These are phyloP conservation scores for Asteroscopus sphinx DNA, from an alignment of 2,888 invertebrate genomes.

Conservation along the genomic window DNA sequence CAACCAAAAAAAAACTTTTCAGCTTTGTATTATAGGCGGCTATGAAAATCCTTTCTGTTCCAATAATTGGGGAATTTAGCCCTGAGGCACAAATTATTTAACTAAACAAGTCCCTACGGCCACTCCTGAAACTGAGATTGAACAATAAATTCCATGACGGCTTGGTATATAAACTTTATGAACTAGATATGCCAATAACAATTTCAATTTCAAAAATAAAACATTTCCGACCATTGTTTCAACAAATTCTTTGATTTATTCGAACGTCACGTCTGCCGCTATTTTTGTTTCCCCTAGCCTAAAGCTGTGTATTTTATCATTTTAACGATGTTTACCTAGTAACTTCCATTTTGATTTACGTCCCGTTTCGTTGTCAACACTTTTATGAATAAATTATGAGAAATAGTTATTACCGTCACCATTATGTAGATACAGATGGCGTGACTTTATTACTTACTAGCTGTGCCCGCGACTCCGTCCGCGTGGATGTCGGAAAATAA, in stretches of 20 bases:
- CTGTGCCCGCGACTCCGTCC: too few species aligned
- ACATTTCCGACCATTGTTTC: slow-evolving; percentile 2
- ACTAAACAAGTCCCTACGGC: not conserved
- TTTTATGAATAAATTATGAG: slow-evolving; percentile 39
- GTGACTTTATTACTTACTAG: slow-evolving; percentile 7
- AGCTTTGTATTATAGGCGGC: too few species aligned
- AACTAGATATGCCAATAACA: slow-evolving; percentile 5
- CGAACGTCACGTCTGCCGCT: slow-evolving; percentile 32
- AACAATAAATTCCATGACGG: not conserved
- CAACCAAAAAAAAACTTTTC: too few species aligned
- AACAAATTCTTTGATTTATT: slow-evolving; percentile 48
- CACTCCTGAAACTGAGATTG: not conserved
- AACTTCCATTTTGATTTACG: slow-evolving; percentile 40
- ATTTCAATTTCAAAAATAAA: slow-evolving; percentile 14
- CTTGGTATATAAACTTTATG: too few species aligned
- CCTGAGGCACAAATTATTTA: too few species aligned
- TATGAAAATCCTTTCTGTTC: too few species aligned
- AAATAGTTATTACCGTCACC: slow-evolving; percentile 23
- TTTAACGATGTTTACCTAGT: slow-evolving; percentile 52
- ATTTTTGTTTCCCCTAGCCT: slow-evolving; percentile 32
- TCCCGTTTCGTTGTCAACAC: slow-evolving; percentile 31
- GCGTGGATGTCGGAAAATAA: too few species aligned
- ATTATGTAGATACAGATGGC: slow-evolving; percentile 39
- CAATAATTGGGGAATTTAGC: too few species aligned
- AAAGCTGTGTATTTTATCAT: slow-evolving; percentile 46